phyloP scores from a whole-genome alignment of 2,888 invertebrate species.

The Kuschelorhynchus macadamiae region DNA sequence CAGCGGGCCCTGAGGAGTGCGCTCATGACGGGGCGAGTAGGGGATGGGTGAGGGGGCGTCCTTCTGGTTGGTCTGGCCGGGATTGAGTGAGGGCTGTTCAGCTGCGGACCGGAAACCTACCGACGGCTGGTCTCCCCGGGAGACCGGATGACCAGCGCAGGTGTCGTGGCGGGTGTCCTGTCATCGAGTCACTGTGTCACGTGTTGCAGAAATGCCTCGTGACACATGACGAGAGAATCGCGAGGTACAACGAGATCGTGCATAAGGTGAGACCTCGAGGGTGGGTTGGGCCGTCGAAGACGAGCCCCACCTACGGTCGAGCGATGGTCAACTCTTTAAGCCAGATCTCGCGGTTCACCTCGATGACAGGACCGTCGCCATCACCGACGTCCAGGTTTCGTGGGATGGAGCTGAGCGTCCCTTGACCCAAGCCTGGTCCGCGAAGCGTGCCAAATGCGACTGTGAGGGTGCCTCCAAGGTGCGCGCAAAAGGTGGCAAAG shows the following conservation, averaged over 20 bases:
- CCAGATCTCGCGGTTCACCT: constrained; percentile 22
- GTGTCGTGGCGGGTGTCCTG: constrained; percentile 49
- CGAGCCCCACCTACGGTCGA: constrained; percentile 22
- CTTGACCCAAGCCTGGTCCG: constrained; percentile 4
- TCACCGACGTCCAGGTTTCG: constrained; percentile 12
- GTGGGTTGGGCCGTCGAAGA: not conserved
- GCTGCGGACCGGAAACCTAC: constrained; percentile 51
- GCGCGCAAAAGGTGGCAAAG: constrained; percentile 29
- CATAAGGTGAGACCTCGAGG: not conserved
- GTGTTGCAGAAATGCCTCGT: constrained; percentile 42
- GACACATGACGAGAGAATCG: constrained; percentile 4
- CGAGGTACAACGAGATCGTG: constrained; percentile 8
- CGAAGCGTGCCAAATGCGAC: constrained; percentile 45
- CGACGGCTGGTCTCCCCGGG: constrained; percentile 52
- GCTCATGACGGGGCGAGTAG: constrained; percentile 34
- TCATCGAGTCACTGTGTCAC: constrained; percentile 47
- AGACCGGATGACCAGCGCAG: constrained; percentile 40
- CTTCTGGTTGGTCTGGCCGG: constrained; percentile 51
- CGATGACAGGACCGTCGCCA: not conserved
- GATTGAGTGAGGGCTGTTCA: constrained; percentile 55
- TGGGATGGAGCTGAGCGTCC: constrained; percentile 16
- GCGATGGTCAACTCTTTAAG: constrained; percentile 9
- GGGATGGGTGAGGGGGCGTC: constrained; percentile 32
- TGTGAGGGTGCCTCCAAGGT: constrained; percentile 42
- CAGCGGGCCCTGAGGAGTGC: constrained; percentile 26